Base-by-base conservation (phyloP, 2,113 vertebrate species). In the Boleophthalmus pectinirostris region DNA sequence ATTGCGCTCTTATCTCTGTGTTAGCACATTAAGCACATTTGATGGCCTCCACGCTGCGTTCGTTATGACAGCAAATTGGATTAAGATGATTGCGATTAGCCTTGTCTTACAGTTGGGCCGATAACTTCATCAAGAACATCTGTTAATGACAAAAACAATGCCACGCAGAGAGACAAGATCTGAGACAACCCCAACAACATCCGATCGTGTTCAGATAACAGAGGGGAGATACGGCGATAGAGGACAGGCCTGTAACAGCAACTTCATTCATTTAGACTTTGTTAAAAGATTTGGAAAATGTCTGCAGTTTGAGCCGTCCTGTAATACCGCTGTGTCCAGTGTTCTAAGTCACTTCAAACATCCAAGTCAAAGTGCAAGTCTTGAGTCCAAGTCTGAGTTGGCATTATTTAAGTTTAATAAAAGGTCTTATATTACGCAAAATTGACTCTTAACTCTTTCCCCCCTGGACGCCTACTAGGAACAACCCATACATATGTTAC, bases 91-190 rank as follows among this genome's bases (percentile, higher is more conserved):
- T 79, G 67, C 38, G 61, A 64, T 38, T 64, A 75, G 72, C 67
- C 67, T 63, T 47, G 47, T 69, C 43, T 6, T 69, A 80, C 43
- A 54, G 67, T 70, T 20, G 1, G 46, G 58, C 51, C 76, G 78
- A 87, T 85, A 77, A 56, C 2, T 43, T 66, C 54, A 84, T 81
- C 68, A 72, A 18, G 53, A 84, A 49, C 82, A 81, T 81, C 71
- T 80, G 68, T 66, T 82, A 73, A 74, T 75, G 71, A 82, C 25
- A 68, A 74, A 75, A 73, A 82, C 77, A 85, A 84, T 65, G 77
- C 79, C 61, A 69, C 63, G 43, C 74, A 63, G 13, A 23, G 46
- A 33, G 78, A 54, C 77, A 74, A 82, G 73, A 85, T 68, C 60
- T 29, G 57, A n/a, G 54, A 45, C 7, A n/a, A 75, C n/a, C 49